These are phyloP conservation scores for Eupristina koningsbergeri DNA, from an alignment of 1,140 invertebrate species.

Conservation along the genomic window DNA sequence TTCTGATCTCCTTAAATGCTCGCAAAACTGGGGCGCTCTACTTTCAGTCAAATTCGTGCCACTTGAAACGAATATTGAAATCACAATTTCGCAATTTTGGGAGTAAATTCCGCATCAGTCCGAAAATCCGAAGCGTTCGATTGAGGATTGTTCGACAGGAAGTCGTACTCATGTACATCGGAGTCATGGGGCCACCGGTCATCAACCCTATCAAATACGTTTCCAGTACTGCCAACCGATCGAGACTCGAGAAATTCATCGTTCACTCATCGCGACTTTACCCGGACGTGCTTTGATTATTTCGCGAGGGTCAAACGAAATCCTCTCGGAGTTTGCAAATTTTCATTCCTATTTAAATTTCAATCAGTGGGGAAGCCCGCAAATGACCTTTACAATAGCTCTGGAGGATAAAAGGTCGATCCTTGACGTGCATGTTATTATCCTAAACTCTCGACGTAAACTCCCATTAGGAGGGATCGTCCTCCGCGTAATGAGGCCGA, in stretches of 20 bases:
- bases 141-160: not conserved
- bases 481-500: not conserved
- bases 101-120: not conserved
- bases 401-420: not conserved
- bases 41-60: not conserved
- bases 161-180: no score
- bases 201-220: not conserved
- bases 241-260: no score
- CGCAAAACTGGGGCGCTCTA: not conserved
- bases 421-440: constrained; percentile 23
- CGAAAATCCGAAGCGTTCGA: not conserved
- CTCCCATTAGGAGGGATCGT: constrained; percentile 35
- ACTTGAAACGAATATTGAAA: not conserved
- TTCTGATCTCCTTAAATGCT: constrained; percentile 1
- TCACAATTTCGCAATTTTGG: not conserved
- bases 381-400: constrained; percentile 27
- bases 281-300: no score
- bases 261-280: no score
- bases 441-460: constrained; percentile 35
- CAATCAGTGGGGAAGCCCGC: constrained; percentile 14
- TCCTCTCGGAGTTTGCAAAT: constrained; percentile 35
- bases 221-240: not conserved
- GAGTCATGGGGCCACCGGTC: not conserved
- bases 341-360: constrained; percentile 43
- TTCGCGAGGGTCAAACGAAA: constrained; percentile 30